Evolutionary conservation across 2,797 vertebrate genomes (phyloP).

Genomic region (Brotula barbata): DNA sequence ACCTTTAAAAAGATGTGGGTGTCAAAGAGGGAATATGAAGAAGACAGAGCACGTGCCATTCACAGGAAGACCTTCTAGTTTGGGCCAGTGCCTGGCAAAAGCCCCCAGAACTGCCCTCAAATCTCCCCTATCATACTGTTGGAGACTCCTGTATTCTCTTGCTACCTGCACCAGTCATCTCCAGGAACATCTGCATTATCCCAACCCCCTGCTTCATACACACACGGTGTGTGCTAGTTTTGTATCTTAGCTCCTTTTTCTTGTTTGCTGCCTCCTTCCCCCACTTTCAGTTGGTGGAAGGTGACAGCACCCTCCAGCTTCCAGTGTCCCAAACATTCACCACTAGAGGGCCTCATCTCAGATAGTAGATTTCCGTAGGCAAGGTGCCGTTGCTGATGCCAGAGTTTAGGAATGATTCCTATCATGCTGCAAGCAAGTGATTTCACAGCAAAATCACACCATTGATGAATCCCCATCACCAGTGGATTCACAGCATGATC

Average conservation of each 20-base stretch:
- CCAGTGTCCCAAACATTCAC: constrained; percentile 1
- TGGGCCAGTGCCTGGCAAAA: not conserved
- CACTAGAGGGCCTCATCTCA: constrained; percentile 28
- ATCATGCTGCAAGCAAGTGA: too few species aligned
- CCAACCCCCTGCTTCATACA: not conserved
- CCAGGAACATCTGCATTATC: constrained; percentile 28
- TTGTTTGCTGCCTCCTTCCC: not conserved
- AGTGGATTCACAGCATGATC: too few species aligned
- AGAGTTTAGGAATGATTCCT: too few species aligned
- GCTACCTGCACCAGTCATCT: constrained; percentile 32
- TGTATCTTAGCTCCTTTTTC: constrained; percentile 20
- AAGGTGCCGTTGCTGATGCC: too few species aligned
- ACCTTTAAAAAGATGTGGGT: constrained; percentile 97
- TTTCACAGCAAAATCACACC: too few species aligned
- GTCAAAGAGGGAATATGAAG: constrained; percentile 92
- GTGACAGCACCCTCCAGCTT: constrained; percentile 1
- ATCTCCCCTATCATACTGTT: constrained; percentile 28
- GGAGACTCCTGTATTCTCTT: constrained; percentile 26
- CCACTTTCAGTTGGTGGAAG: constrained; percentile 4
- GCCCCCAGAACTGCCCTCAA: constrained; percentile 55
- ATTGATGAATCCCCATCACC: too few species aligned
- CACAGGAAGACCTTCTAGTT: constrained; percentile 91
- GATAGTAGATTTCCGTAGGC: too few species aligned
- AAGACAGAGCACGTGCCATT: constrained; percentile 87
- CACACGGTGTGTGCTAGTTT: constrained; percentile 24